These are phyloP conservation scores for Sorex araneus DNA, from an alignment of 2,113 vertebrate genomes.

Conservation along the genomic window DNA sequence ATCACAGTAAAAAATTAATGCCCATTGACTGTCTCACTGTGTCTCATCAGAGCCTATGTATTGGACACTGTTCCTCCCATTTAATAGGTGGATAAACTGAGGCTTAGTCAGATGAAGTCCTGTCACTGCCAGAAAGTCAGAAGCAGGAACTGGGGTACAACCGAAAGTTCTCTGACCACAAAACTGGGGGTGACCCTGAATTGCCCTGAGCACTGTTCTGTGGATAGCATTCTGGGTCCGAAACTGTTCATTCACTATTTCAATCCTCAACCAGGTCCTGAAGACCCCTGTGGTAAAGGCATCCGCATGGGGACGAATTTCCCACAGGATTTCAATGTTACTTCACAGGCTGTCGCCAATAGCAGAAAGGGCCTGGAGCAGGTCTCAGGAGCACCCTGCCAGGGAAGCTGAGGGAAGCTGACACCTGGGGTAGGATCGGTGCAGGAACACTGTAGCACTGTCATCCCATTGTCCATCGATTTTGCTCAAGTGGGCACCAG, in stretches of 20 bases:
- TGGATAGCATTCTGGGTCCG: not conserved
- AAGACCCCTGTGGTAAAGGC: not conserved
- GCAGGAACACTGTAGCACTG: too few species aligned
- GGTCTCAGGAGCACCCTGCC: slow-evolving; percentile 36
- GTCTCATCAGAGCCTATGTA: not conserved
- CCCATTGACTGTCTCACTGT: not conserved
- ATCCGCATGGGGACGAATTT: not conserved
- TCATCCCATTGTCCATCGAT: too few species aligned
- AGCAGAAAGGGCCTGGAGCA: slow-evolving; percentile 3
- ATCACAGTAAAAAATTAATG: rapidly evolving
- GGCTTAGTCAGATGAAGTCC: not conserved
- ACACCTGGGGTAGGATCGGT: too few species aligned
- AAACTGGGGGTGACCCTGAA: too few species aligned
- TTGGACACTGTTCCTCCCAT: not conserved
- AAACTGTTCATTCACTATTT: too few species aligned
- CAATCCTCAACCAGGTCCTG: too few species aligned
- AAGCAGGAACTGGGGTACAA: too few species aligned
- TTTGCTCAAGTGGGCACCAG: too few species aligned
- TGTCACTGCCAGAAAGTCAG: not conserved
- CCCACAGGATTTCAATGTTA: slow-evolving; percentile 59
- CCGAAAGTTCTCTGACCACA: rapidly evolving
- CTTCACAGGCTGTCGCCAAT: slow-evolving; percentile 61
- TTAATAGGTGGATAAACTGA: not conserved
- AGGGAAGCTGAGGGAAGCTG: too few species aligned
- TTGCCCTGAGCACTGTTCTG: not conserved